Conservation (phyloP, 2,113 vertebrate genomes). For the Pardalotus punctatus region DNA sequence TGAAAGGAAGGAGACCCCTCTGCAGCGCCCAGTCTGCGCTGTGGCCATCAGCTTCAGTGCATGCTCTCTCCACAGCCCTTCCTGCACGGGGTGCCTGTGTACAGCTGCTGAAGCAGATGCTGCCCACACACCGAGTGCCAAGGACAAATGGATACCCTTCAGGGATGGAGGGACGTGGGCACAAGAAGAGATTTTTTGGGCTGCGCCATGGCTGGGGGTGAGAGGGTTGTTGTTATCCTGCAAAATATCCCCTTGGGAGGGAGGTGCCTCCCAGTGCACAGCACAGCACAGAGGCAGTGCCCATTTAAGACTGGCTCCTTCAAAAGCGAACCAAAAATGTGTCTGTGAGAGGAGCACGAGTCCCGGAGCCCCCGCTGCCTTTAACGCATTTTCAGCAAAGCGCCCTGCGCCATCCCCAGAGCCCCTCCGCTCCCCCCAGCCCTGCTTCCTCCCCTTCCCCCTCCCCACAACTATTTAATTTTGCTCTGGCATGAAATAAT, state of each 20-base stretch:
- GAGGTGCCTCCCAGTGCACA: background rate
- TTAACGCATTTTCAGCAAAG: background rate
- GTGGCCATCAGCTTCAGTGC: background rate
- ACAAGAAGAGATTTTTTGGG: background rate
- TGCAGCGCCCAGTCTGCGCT: background rate
- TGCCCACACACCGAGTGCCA: background rate
- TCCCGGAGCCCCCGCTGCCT: background rate
- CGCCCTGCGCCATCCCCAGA: background rate
- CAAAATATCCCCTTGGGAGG: background rate
- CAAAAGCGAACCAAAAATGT: background rate
- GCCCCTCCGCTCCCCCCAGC: background rate
- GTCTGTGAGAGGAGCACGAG: background rate
- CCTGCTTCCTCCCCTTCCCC: background rate
- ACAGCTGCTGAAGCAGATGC: background rate
- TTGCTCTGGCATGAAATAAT: constrained; percentile 82
- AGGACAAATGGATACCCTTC: fast-evolving
- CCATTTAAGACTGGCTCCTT: background rate
- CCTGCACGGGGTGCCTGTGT: fast-evolving
- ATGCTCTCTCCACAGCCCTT: background rate
- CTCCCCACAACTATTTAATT: constrained; percentile 76
- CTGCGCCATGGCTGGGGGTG: background rate
- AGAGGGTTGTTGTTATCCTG: background rate
- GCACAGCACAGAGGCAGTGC: background rate
- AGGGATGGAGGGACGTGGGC: background rate
- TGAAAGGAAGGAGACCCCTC: background rate